Evolutionary conservation across 2,113 vertebrate species (phyloP).

Genomic region (Prionailurus viverrinus): DNA sequence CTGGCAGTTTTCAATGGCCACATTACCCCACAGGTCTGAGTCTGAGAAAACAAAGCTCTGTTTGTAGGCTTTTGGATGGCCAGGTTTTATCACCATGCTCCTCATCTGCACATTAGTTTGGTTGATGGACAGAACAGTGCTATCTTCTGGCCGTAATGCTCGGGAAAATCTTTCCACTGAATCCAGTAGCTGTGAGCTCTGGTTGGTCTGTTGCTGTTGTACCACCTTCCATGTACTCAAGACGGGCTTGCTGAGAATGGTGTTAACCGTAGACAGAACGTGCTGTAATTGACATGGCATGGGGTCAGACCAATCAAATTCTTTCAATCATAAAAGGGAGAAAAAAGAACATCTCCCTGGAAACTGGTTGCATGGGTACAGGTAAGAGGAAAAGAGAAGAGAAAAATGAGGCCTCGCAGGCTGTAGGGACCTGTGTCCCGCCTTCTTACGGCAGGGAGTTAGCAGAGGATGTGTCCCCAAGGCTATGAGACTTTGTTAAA

Average conservation of each 20-base stretch:
- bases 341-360: background rate
- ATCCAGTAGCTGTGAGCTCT: constrained; percentile 85
- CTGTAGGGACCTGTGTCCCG: background rate
- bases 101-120: constrained; percentile 84
- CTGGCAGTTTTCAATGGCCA: constrained; percentile 75
- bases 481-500: background rate
- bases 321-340: background rate
- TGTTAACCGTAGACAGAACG: constrained; percentile 86
- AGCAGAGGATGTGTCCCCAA: background rate
- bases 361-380: background rate
- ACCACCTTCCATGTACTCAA: constrained; percentile 35
- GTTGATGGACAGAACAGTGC: constrained; percentile 54
- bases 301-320: background rate
- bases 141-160: constrained; percentile 39
- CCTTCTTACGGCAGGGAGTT: background rate
- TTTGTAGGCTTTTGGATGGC: constrained; percentile 48
- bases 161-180: constrained; percentile 88
- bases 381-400: background rate
- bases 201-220: background rate
- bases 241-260: constrained; percentile 85
- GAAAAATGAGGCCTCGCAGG: background rate
- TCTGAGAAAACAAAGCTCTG: constrained; percentile 81
- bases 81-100: constrained; percentile 59
- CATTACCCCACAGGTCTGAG: constrained; percentile 76
- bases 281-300: constrained; percentile 86